Conservation (phyloP, 2,888 invertebrate species). For the Acleris sparsana region DNA sequence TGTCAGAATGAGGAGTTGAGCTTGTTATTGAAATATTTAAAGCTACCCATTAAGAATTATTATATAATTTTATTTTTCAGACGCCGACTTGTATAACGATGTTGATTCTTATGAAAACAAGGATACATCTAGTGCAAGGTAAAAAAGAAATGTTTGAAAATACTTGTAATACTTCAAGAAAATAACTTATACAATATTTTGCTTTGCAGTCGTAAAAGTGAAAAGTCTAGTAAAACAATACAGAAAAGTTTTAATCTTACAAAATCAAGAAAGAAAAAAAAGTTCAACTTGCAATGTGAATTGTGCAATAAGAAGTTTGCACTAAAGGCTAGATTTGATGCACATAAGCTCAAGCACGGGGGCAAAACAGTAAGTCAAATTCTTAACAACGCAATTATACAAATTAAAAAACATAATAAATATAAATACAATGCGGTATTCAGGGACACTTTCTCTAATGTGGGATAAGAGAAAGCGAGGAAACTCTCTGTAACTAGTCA, state of each 20-base stretch:
- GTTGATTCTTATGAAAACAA: conserved; percentile 10
- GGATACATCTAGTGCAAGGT: conserved; percentile 22
- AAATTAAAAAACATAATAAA: no score
- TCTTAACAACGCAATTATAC: no score
- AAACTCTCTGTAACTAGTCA: no score
- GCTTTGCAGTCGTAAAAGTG: conserved; percentile 37
- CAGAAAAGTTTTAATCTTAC: conserved; percentile 32
- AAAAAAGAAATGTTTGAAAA: not conserved
- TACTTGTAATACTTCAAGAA: no score
- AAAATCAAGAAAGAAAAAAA: conserved; percentile 49
- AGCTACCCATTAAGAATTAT: not conserved
- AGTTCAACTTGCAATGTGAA: conserved; percentile 59
- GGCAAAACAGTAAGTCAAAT: conserved; percentile 60
- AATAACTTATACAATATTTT: no score
- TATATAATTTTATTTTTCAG: conserved; percentile 39
- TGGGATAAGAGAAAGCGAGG: no score
- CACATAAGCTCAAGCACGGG: conserved; percentile 66
- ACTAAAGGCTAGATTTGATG: conserved; percentile 60
- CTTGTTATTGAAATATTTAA: no score
- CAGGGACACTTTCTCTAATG: no score
- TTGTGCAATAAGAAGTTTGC: conserved; percentile 67
- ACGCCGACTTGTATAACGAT: conserved; percentile 35
- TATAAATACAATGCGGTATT: no score
- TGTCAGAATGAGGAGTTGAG: no score
- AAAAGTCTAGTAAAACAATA: conserved; percentile 42